Evolutionary conservation across 2,113 vertebrate genomes (phyloP).

Genomic region (Tichodroma muraria): DNA sequence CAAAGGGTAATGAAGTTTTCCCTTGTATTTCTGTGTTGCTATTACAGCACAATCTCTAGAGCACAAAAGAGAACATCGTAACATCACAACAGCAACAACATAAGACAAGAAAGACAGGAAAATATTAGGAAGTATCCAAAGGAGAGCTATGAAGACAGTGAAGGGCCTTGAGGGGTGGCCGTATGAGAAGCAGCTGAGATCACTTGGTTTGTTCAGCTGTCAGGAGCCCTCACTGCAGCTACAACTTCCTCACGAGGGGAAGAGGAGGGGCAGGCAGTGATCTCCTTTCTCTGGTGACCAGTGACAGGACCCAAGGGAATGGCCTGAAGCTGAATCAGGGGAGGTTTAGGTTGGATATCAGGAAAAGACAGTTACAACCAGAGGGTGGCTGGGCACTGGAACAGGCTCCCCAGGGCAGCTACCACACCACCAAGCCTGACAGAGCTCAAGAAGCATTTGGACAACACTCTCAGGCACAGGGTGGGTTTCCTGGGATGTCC

Average conservation of each 20-base stretch:
- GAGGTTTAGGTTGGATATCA: background rate
- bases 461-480: background rate
- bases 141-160: background rate
- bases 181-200: background rate
- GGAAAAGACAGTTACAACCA: background rate
- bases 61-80: background rate
- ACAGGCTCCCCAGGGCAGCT: background rate
- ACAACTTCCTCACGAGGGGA: background rate
- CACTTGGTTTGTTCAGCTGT: background rate
- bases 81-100: background rate
- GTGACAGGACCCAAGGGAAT: fast-evolving
- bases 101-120: background rate
- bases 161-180: background rate
- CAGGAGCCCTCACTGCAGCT: background rate
- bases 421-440: background rate
- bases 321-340: fast-evolving
- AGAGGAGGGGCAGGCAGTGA: background rate
- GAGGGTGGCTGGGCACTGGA: background rate
- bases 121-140: background rate
- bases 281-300: background rate
- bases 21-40: background rate
- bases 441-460: background rate
- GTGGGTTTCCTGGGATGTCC: background rate
- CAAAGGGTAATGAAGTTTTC: background rate
- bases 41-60: background rate